phyloP scores from a whole-genome alignment of 2,888 invertebrate genomes.

The Taphrorychus bicolor region DNA sequence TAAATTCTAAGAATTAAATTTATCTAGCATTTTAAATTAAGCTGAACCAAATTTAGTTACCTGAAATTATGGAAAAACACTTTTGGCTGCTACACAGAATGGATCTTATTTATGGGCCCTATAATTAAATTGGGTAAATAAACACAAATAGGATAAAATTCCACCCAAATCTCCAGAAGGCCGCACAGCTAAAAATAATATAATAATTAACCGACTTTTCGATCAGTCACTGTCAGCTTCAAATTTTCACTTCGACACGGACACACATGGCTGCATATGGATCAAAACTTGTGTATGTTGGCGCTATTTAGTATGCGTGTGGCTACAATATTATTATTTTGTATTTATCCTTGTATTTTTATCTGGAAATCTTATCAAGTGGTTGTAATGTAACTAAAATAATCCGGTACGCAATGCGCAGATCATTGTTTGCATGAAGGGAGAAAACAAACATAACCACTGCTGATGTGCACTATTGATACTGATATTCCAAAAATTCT shows the following conservation, averaged over 20 bases:
- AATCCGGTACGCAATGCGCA: neutral
- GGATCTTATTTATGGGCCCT: neutral
- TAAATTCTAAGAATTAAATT: too few species aligned
- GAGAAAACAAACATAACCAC: neutral
- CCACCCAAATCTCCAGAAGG: neutral
- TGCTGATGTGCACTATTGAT: too few species aligned
- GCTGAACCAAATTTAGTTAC: neutral
- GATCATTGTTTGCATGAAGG: neutral
- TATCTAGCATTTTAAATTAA: too few species aligned
- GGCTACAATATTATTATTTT: neutral
- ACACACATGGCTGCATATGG: too few species aligned
- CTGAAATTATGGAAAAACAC: neutral
- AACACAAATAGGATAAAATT: neutral
- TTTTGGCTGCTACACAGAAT: neutral
- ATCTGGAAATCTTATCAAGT: neutral
- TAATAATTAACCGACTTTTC: neutral
- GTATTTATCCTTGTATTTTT: neutral
- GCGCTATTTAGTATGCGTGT: neutral
- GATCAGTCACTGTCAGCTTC: neutral
- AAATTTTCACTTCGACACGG: neutral
- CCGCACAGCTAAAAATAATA: neutral
- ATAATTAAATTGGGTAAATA: neutral
- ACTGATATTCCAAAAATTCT: too few species aligned
- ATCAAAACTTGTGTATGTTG: neutral
- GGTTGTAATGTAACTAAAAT: too few species aligned